phyloP scores from a whole-genome alignment of 2,888 invertebrate species.

The Nemapogon koenigi region DNA sequence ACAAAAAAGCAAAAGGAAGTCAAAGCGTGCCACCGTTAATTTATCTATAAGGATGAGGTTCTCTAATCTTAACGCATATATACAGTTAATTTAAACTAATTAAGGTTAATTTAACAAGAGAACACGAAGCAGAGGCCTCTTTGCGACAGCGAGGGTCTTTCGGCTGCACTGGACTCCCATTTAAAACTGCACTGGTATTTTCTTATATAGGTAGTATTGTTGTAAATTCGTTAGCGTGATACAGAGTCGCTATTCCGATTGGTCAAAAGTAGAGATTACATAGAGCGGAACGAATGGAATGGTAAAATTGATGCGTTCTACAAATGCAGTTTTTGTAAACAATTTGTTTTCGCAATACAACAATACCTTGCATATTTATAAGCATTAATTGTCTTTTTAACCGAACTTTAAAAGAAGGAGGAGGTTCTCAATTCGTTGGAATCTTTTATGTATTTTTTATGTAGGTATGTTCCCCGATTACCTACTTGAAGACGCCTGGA shows the following conservation, averaged over 20 bases:
- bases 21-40: constrained; percentile 56
- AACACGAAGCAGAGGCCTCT: constrained; percentile 62
- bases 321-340: too few relatives aligned
- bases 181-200: not conserved
- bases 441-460: too few relatives aligned
- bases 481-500: too few relatives aligned
- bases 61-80: constrained; percentile 65
- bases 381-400: too few relatives aligned
- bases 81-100: constrained; percentile 59
- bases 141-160: constrained; percentile 59
- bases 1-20: constrained; percentile 59
- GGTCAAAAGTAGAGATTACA: too few relatives aligned
- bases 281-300: too few relatives aligned
- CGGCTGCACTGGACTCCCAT: constrained; percentile 60
- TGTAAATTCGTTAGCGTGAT: constrained; percentile 41
- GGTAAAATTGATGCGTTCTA: too few relatives aligned
- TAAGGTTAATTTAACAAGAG: constrained; percentile 58
- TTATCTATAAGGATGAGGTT: constrained; percentile 55
- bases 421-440: too few relatives aligned
- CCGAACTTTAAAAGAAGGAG: too few relatives aligned
- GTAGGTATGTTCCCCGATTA: too few relatives aligned
- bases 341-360: too few relatives aligned
- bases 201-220: constrained; percentile 24
- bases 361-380: too few relatives aligned
- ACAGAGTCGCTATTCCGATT: constrained; percentile 30